These are phyloP conservation scores for Tanytarsus gracilentus DNA, from an alignment of 2,888 invertebrate genomes.

Conservation along the genomic window DNA sequence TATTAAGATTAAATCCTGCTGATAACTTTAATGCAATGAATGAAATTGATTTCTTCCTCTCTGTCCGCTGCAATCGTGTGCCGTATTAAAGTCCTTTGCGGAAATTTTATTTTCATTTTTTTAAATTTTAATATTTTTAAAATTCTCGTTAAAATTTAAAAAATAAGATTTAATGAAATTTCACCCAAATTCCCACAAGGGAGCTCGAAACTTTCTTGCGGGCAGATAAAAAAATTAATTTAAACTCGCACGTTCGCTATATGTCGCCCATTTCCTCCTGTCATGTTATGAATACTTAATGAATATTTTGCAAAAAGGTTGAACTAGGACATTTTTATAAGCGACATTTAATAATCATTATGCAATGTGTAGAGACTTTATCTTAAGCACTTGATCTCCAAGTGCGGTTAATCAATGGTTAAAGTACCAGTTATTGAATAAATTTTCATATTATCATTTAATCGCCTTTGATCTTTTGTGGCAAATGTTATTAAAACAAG, in stretches of 20 bases:
- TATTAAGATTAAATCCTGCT: conserved; percentile 8
- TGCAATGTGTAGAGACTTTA: background rate
- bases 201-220: too few species aligned
- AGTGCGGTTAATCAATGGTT: too few species aligned
- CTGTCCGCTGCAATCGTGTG: too few species aligned
- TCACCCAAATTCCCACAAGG: too few species aligned
- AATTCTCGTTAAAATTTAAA: too few species aligned
- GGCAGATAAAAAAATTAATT: too few species aligned
- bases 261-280: conserved; percentile 1
- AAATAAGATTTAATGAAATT: too few species aligned
- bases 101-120: too few species aligned
- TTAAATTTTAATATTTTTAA: too few species aligned
- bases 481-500: too few species aligned
- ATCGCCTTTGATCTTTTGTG: conserved; percentile 5
- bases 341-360: too few species aligned
- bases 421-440: conserved; percentile 5
- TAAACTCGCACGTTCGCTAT: background rate
- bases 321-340: conserved; percentile 7
- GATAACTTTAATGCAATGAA: background rate
- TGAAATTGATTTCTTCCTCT: conserved; percentile 11
- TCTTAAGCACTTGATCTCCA: conserved; percentile 3
- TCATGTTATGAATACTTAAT: conserved; percentile 2
- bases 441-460: background rate
- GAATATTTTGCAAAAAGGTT: background rate
- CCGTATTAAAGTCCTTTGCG: too few species aligned